These are phyloP conservation scores for Mormyrus lacerda DNA, from an alignment of 2,113 vertebrate genomes.

Conservation along the genomic window DNA sequence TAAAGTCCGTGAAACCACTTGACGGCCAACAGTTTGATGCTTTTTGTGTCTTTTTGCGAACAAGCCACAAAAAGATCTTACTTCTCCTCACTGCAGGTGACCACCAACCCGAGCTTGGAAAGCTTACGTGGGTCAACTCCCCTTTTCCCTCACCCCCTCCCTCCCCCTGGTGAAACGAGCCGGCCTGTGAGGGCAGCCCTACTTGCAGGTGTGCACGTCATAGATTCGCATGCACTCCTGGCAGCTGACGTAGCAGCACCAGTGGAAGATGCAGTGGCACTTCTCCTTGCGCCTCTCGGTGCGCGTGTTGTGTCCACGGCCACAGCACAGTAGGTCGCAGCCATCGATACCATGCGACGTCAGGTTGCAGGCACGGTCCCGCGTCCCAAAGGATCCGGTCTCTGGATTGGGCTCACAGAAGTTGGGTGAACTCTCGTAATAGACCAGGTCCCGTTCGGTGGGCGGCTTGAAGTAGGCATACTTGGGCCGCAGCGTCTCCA, in stretches of 20 bases:
- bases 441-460: constrained; percentile 89
- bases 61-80: neutral
- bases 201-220: constrained; percentile 97
- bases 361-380: constrained; percentile 90
- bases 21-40: neutral
- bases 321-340: constrained; percentile 94
- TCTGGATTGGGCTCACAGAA: constrained; percentile 95
- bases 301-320: constrained; percentile 92
- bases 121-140: neutral
- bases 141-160: neutral
- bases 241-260: constrained; percentile 98
- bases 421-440: constrained; percentile 95
- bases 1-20: neutral
- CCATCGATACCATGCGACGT: constrained; percentile 95
- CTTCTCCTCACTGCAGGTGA: constrained; percentile 1
- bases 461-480: constrained; percentile 94
- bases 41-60: neutral
- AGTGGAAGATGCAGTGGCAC: constrained; percentile 98
- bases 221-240: constrained; percentile 92
- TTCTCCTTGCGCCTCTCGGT: constrained; percentile 97
- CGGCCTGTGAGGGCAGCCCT: constrained; percentile 30
- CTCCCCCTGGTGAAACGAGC: neutral
- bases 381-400: constrained; percentile 94
- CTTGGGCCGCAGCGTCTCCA: constrained; percentile 91
- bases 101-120: neutral